Evolutionary conservation across 1,140 invertebrate genomes (phyloP).

Genomic region (Neodiprion lecontei): DNA sequence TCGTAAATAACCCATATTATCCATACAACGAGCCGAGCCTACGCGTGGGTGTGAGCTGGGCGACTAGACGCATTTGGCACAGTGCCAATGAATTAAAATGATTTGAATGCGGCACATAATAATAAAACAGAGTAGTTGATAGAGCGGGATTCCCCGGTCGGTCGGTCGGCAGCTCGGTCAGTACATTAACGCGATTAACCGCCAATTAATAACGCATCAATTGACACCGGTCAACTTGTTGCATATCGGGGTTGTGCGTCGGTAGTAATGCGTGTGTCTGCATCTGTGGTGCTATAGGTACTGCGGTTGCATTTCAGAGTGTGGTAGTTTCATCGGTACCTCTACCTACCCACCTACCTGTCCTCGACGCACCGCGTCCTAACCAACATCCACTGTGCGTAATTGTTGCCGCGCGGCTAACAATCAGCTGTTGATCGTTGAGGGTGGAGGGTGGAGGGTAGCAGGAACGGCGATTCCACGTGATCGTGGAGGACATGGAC

Average conservation of each 20-base stretch:
- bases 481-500: constrained; percentile 6
- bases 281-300: constrained; percentile 31
- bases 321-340: too few species aligned
- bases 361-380: too few species aligned
- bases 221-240: constrained; percentile 61
- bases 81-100: constrained; percentile 53
- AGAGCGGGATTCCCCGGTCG: constrained; percentile 11
- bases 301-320: constrained; percentile 20
- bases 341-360: too few species aligned
- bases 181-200: constrained; percentile 61
- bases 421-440: constrained; percentile 38
- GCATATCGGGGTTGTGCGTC: constrained; percentile 40
- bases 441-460: constrained; percentile 11
- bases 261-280: constrained; percentile 22
- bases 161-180: constrained; percentile 23
- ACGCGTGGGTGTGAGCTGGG: constrained; percentile 18
- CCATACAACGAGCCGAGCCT: not conserved
- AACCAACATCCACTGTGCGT: too few species aligned
- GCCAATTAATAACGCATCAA: constrained; percentile 62
- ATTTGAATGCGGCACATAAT: constrained; percentile 50
- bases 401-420: constrained; percentile 10
- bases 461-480: too few species aligned
- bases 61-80: constrained; percentile 41
- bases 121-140: constrained; percentile 42
- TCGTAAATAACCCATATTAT: too few species aligned